Evolutionary conservation across 2,113 vertebrate species (phyloP).

Genomic region (Scartelaos histophorus): DNA sequence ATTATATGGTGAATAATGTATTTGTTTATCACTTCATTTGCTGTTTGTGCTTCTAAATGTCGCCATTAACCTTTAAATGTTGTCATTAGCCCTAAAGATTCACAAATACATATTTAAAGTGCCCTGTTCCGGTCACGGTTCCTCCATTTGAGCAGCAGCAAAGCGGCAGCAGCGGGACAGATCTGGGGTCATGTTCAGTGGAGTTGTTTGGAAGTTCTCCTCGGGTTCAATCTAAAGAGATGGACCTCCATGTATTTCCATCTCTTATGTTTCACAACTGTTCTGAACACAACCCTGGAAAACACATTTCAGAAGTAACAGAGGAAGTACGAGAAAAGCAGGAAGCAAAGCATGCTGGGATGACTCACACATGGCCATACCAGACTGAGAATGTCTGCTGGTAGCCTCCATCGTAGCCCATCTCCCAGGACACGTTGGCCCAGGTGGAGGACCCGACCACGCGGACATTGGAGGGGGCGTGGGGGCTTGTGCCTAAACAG

Average conservation of each 20-base stretch:
- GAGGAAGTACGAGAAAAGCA: slow-evolving; percentile 76
- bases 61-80: not conserved
- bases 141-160: slow-evolving; percentile 28
- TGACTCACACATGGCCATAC: slow-evolving; percentile 99
- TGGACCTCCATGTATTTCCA: slow-evolving; percentile 44
- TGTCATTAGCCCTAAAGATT: not conserved
- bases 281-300: slow-evolving; percentile 66
- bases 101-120: not conserved
- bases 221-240: slow-evolving; percentile 39
- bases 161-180: slow-evolving; percentile 50
- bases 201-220: slow-evolving; percentile 25
- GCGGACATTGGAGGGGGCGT: slow-evolving; percentile 86
- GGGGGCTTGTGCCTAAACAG: slow-evolving; percentile 93
- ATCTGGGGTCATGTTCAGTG: slow-evolving; percentile 60
- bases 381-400: slow-evolving; percentile 99
- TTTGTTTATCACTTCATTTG: not conserved
- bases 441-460: slow-evolving; percentile 89
- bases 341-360: slow-evolving; percentile 98
- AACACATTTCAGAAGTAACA: slow-evolving; percentile 57
- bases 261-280: slow-evolving; percentile 53
- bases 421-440: slow-evolving; percentile 96
- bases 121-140: slow-evolving; percentile 7
- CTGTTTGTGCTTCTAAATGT: not conserved
- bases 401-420: slow-evolving; percentile 93
- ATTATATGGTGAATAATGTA: not conserved